Evolutionary conservation across 2,113 vertebrate genomes (phyloP).

Genomic region (Boleophthalmus pectinirostris): DNA sequence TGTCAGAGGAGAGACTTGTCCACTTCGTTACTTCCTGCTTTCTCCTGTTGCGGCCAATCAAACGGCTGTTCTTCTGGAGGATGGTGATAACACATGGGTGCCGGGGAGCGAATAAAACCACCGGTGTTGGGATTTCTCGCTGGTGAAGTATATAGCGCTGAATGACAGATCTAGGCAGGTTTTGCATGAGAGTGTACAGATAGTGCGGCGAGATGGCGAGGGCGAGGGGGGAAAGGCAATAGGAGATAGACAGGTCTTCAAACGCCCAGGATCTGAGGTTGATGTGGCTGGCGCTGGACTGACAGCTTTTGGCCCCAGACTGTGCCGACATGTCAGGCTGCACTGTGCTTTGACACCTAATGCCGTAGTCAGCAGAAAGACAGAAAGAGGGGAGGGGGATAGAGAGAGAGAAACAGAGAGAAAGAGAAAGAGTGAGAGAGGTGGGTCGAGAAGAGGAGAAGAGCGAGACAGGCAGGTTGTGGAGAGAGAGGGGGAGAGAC

Average conservation of each 20-base stretch:
- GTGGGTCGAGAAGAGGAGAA: too few species aligned
- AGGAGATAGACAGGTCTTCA: slow-evolving; percentile 73
- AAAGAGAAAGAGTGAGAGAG: too few species aligned
- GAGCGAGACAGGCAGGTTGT: too few species aligned
- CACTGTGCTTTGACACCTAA: slow-evolving; percentile 64
- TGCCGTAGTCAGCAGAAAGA: slow-evolving; percentile 73
- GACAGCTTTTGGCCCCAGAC: slow-evolving; percentile 70
- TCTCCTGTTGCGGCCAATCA: slow-evolving; percentile 14
- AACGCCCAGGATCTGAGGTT: slow-evolving; percentile 51
- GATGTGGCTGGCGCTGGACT: slow-evolving; percentile 44
- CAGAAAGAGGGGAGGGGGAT: slow-evolving; percentile 21
- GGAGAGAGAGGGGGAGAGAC: too few species aligned
- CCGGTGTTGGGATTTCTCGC: slow-evolving; percentile 34
- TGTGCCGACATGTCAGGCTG: slow-evolving; percentile 64
- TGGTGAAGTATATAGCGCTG: slow-evolving; percentile 28
- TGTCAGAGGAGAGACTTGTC: slow-evolving; percentile 54
- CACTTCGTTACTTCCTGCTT: slow-evolving; percentile 44
- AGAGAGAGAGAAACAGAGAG: slow-evolving; percentile 1
- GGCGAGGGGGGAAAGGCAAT: slow-evolving; percentile 31
- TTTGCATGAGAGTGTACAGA: slow-evolving; percentile 65
- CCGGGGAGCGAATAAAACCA: slow-evolving; percentile 29
- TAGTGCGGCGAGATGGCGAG: slow-evolving; percentile 59
- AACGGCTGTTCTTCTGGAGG: slow-evolving; percentile 20
- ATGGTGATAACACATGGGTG: slow-evolving; percentile 17
- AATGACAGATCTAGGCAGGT: slow-evolving; percentile 58